Percentiles rank a stretch among this genome's conserved stretches.
phyloP scores from a whole-genome alignment of 2,113 vertebrate genomes.

The Todiramphus chloris region DNA sequence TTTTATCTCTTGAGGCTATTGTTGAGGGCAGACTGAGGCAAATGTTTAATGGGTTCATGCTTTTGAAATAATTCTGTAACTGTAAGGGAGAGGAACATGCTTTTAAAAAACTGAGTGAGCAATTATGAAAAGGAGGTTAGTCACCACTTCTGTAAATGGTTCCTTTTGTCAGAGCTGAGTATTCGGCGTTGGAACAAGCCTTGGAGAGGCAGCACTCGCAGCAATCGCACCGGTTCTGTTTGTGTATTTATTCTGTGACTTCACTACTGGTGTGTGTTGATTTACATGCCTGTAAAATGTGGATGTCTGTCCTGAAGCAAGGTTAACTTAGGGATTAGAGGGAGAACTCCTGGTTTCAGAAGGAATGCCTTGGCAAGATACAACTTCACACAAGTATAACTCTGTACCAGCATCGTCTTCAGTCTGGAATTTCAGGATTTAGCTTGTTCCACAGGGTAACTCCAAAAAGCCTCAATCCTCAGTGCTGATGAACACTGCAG shows the following conservation, averaged over 20 bases:
- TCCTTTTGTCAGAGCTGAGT: not conserved
- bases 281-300: not conserved
- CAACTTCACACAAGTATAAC: rapidly evolving
- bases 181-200: not conserved
- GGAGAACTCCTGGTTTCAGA: not conserved
- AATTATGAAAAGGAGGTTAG: conserved; percentile 53
- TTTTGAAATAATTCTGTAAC: conserved; percentile 55
- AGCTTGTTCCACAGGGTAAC: not conserved
- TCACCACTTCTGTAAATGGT: not conserved
- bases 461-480: rapidly evolving
- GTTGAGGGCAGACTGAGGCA: conserved; percentile 50
- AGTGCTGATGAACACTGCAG: not conserved
- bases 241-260: not conserved
- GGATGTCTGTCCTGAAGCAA: not conserved
- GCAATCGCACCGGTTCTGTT: not conserved
- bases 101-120: conserved; percentile 52
- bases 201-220: not conserved
- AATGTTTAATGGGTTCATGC: conserved; percentile 56
- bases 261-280: not conserved
- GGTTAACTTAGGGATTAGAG: rapidly evolving
- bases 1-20: conserved; percentile 53
- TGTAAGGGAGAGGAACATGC: conserved; percentile 46
- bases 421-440: not conserved
- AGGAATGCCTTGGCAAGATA: not conserved
- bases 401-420: not conserved